Evolutionary conservation across 2,888 invertebrate genomes (phyloP), one percentile per base, ranked within the genome.

Genomic region (Petrolisthes manimaculis): DNA sequence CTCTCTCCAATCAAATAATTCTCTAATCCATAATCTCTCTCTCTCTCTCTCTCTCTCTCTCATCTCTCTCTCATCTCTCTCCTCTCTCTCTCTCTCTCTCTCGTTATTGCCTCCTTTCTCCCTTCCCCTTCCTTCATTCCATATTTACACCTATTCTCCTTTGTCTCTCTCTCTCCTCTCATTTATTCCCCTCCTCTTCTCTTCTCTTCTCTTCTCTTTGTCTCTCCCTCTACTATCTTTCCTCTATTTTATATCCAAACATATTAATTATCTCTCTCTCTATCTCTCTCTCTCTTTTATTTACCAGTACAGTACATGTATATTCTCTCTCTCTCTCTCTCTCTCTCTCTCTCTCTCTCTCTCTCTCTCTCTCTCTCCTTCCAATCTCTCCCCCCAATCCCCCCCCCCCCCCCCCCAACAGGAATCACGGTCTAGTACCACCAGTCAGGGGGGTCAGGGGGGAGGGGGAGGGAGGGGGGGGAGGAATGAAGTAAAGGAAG

Each of bases 21-120:
- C n/a, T n/a, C n/a, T n/a, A n/a, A n/a, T n/a, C n/a, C n/a, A n/a
- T n/a, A n/a, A n/a, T 61, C 61, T 61, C 61, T 61, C 61, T 61
- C 61, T 61, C 61, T 61, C 61, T 61, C 61, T 61, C 61, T 61
- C 61, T 61, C 61, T 61, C 61, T 61, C 61, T 61, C 61, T 61
- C 61, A n/a, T 61, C 61, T 61, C 61, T 61, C 61, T 61, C 61
- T 61, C 61, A n/a, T 74, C 74, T 74, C 74, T 74, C 8, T 74
- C 51, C 0, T 77, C 6, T 14, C 12, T 77, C n/a, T 77, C 77
- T 77, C 6, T 77, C 9, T 77, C 2, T 24, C 77, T 77, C 21
- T 24, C 77, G 21, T 5, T 2, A 9, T 61, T 61, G 8, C 61
- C 61, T 61, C 61, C 61, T 9, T 61, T 61, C 14, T 61, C 61